Percentiles rank a stretch among this genome's conserved stretches.
These are phyloP conservation scores for Octodon degus DNA, from an alignment of 2,113 vertebrate species.

Conservation along the genomic window DNA sequence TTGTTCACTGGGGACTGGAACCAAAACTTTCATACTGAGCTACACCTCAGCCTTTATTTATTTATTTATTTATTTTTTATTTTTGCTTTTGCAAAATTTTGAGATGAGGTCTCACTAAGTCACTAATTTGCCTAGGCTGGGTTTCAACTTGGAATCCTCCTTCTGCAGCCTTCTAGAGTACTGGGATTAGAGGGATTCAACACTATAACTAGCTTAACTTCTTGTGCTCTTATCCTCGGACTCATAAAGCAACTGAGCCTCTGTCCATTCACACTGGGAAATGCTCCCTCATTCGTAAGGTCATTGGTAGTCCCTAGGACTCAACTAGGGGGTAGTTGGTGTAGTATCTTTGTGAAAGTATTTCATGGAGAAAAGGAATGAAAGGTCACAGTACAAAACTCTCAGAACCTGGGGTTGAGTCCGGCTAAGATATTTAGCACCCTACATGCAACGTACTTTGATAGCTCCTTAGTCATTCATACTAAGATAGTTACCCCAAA, in stretches of 20 bases:
- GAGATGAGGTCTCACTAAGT: background rate
- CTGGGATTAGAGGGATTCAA: background rate
- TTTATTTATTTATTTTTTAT: background rate
- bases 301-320: background rate
- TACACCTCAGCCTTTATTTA: background rate
- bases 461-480: background rate
- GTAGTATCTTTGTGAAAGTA: constrained; percentile 8
- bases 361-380: background rate
- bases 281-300: background rate
- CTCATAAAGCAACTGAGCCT: background rate
- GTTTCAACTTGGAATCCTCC: background rate
- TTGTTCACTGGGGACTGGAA: background rate
- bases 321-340: background rate
- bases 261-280: background rate
- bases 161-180: background rate
- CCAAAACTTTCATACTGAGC: background rate
- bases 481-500: background rate
- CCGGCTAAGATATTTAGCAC: background rate
- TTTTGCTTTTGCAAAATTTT: background rate
- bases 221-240: background rate
- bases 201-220: background rate
- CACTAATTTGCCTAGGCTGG: background rate
- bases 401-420: background rate
- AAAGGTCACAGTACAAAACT: background rate
- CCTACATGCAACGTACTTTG: background rate